Conservation (phyloP, 2,113 vertebrate species). For the Abramis brama region DNA sequence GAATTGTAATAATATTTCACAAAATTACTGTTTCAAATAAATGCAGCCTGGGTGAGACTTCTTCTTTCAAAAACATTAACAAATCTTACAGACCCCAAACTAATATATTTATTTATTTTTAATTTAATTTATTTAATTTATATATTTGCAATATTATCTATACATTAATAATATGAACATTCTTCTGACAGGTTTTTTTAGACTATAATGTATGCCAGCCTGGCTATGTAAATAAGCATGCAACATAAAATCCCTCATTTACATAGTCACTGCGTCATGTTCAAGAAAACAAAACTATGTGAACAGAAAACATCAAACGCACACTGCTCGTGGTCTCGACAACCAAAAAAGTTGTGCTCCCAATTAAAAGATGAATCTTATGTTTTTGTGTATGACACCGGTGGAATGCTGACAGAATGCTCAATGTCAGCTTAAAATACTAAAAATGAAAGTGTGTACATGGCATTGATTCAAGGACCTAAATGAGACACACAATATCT, state of each 20-base stretch:
- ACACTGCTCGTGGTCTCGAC: neutral
- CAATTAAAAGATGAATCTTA: neutral
- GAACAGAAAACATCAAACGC: neutral
- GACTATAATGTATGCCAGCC: neutral
- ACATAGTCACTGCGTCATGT: neutral
- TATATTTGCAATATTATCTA: neutral
- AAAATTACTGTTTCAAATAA: neutral
- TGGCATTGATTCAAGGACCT: neutral
- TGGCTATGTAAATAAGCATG: neutral
- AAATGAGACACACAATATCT: neutral
- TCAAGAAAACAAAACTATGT: neutral
- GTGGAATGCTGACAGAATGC: neutral
- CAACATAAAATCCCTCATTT: neutral
- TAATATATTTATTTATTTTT: no score
- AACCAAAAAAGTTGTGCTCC: neutral
- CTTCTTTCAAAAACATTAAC: neutral
- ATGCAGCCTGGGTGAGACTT: neutral
- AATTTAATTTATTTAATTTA: neutral
- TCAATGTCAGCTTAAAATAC: neutral
- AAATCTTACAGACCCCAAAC: neutral
- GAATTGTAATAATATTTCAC: neutral
- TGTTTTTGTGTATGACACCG: neutral
- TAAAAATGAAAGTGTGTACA: neutral
- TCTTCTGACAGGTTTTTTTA: neutral
- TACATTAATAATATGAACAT: neutral